phyloP scores from a whole-genome alignment of 2,113 vertebrate species.

The Psittacus erithacus region DNA sequence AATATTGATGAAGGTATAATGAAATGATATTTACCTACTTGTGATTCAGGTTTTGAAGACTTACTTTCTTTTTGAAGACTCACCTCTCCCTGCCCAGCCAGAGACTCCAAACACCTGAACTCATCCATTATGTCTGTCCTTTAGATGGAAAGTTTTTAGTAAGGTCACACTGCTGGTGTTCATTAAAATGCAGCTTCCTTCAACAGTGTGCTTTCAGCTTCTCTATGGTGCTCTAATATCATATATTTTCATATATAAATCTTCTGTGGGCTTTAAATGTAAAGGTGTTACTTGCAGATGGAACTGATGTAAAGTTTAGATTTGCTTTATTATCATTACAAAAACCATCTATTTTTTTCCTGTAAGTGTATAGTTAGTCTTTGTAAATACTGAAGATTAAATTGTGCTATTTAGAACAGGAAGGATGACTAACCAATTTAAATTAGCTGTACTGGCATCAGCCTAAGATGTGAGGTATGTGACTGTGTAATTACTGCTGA shows the following conservation, averaged over 20 bases:
- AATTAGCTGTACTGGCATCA: background rate
- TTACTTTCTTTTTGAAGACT: background rate
- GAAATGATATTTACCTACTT: background rate
- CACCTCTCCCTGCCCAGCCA: background rate
- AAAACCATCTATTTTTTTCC: background rate
- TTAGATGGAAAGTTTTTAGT: background rate
- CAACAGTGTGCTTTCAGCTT: background rate
- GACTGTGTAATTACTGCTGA: background rate
- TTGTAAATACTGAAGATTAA: background rate
- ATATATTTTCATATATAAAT: background rate
- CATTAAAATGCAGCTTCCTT: background rate
- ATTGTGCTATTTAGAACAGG: background rate
- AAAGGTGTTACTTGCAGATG: background rate
- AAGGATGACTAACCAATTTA: background rate
- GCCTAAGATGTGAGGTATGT: background rate
- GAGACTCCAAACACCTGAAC: background rate
- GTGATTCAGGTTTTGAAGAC: background rate
- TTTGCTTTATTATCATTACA: background rate
- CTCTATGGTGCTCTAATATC: background rate
- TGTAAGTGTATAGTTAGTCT: background rate
- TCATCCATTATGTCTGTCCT: background rate
- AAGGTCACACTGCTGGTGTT: background rate
- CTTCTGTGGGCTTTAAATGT: background rate
- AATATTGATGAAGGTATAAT: background rate
- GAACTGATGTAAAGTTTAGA: background rate